Evolutionary conservation across 2,888 invertebrate species (phyloP).

Genomic region (Cryptops parisi): DNA sequence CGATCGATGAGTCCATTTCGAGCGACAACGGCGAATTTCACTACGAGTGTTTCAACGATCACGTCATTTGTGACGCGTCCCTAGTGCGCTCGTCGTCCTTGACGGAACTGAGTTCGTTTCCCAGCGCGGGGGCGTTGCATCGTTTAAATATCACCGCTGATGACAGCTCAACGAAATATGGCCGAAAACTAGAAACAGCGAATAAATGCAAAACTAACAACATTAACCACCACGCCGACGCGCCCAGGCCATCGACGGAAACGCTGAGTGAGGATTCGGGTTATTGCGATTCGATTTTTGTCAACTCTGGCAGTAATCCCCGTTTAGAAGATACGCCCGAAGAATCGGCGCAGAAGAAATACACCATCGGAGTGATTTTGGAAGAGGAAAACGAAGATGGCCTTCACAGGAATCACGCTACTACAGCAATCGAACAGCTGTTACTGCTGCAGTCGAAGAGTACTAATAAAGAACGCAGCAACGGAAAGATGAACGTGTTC

Average conservation of each 20-base stretch:
- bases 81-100: not conserved
- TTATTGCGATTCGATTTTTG: constrained; percentile 43
- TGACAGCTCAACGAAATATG: not conserved
- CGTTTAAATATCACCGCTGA: not conserved
- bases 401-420: not conserved
- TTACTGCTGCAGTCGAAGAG: not conserved
- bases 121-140: not conserved
- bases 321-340: not conserved
- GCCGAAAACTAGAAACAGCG: not conserved
- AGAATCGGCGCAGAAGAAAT: not conserved
- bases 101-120: not conserved
- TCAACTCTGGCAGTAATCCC: not conserved
- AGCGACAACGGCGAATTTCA: not conserved
- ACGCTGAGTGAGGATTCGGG: constrained; percentile 69
- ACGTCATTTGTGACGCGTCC: not conserved
- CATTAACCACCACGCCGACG: not conserved
- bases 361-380: constrained; percentile 15
- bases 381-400: not conserved
- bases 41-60: not conserved
- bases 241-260: constrained; percentile 46
- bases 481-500: not conserved
- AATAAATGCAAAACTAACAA: not conserved
- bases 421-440: not conserved
- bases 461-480: not conserved
- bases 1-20: not conserved